Conservation (phyloP, 2,888 invertebrate genomes). For the Lissonota sp. region DNA sequence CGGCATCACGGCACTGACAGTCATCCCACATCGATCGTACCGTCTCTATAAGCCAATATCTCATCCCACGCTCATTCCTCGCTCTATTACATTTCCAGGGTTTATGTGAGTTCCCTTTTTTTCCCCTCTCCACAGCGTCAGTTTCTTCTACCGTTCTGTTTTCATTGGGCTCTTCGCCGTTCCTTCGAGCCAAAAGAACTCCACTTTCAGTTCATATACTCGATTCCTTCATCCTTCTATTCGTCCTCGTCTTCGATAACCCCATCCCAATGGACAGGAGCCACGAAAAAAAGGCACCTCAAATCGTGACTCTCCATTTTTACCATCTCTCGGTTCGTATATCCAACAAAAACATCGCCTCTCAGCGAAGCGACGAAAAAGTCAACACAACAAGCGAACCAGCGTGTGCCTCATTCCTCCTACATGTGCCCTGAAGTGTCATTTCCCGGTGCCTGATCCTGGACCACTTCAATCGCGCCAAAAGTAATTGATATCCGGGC, state of each 20-base stretch:
- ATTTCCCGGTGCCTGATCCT: neutral
- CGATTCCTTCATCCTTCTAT: constrained; percentile 32
- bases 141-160: constrained; percentile 24
- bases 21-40: constrained; percentile 69
- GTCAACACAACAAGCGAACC: neutral
- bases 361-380: neutral
- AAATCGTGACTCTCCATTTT: constrained; percentile 9
- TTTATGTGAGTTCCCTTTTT: constrained; percentile 69
- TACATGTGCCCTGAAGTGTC: neutral
- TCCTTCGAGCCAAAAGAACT: constrained; percentile 52
- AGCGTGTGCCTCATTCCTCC: neutral
- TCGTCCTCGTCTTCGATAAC: constrained; percentile 27
- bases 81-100: constrained; percentile 80
- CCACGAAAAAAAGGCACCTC: constrained; percentile 11
- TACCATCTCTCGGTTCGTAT: constrained; percentile 24
- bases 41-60: constrained; percentile 75
- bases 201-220: constrained; percentile 12
- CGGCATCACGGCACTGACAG: constrained; percentile 29
- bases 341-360: constrained; percentile 10
- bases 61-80: constrained; percentile 72
- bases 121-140: constrained; percentile 30
- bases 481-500: constrained; percentile 46
- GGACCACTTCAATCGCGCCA: constrained; percentile 19
- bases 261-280: constrained; percentile 9
- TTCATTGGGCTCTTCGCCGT: constrained; percentile 15